phyloP scores from a whole-genome alignment of 2,888 invertebrate genomes.

The Troilus luridus region DNA sequence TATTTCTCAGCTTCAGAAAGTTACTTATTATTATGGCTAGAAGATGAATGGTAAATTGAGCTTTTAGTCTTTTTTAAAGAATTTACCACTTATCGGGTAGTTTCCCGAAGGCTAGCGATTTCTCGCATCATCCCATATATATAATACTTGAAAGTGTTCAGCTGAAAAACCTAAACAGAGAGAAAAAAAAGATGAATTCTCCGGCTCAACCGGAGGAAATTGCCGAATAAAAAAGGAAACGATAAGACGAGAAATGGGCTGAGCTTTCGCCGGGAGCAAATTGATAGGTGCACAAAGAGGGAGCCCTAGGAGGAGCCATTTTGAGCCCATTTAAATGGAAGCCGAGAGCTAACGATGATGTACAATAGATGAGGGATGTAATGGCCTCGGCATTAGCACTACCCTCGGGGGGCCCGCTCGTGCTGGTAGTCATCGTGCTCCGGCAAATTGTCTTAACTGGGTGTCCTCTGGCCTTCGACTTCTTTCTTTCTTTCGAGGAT shows the following conservation, averaged over 20 bases:
- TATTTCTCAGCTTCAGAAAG: constrained; percentile 5
- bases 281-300: constrained; percentile 36
- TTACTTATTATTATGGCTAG: background rate
- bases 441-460: background rate
- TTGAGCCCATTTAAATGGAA: constrained; percentile 51
- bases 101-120: constrained; percentile 18
- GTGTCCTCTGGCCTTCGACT: background rate
- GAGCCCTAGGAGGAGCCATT: constrained; percentile 42
- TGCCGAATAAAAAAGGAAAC: constrained; percentile 24
- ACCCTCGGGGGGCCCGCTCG: constrained; percentile 48
- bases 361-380: constrained; percentile 58
- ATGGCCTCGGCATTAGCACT: constrained; percentile 53
- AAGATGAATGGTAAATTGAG: constrained; percentile 41
- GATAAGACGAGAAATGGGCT: constrained; percentile 9
- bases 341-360: constrained; percentile 55
- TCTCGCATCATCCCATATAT: background rate
- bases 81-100: background rate
- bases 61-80: background rate
- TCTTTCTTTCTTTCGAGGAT: background rate
- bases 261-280: constrained; percentile 32
- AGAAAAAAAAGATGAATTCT: background rate
- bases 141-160: constrained; percentile 36
- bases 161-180: background rate
- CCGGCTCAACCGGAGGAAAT: background rate
- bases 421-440: constrained; percentile 27